These are phyloP conservation scores for Epirrita christyi DNA, from an alignment of 2,888 invertebrate genomes.

Conservation along the genomic window DNA sequence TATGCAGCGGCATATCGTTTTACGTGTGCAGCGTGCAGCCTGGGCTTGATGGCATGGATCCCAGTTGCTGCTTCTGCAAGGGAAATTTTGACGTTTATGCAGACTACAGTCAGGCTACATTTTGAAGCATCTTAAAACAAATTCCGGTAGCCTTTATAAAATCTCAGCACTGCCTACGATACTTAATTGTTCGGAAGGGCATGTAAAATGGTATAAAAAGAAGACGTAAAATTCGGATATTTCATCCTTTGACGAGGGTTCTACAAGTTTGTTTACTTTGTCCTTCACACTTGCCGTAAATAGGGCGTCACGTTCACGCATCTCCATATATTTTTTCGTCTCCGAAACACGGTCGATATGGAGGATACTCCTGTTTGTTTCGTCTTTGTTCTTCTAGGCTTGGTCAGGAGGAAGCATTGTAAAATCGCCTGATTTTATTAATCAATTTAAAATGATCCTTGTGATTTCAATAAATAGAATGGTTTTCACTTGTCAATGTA, in stretches of 20 bases:
- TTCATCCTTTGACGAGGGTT: conserved; percentile 34
- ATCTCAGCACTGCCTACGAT: conserved; percentile 4
- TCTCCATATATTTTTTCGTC: conserved; percentile 22
- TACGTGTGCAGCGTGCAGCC: too few relatives aligned
- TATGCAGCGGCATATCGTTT: too few relatives aligned
- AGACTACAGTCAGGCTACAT: too few relatives aligned
- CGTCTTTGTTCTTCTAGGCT: conserved; percentile 1
- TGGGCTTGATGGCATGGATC: too few relatives aligned
- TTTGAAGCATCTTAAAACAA: neutral
- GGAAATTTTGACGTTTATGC: too few relatives aligned
- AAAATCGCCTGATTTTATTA: too few relatives aligned
- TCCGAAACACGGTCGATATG: conserved; percentile 1
- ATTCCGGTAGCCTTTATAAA: conserved; percentile 14
- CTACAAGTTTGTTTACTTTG: conserved; percentile 40
- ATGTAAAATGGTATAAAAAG: conserved; percentile 26
- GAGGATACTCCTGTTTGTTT: neutral
- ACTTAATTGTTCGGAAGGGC: conserved; percentile 27
- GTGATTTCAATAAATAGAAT: too few relatives aligned
- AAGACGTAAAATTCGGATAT: conserved; percentile 34
- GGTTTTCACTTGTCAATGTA: too few relatives aligned
- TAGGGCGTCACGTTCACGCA: conserved; percentile 26
- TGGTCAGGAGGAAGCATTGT: too few relatives aligned
- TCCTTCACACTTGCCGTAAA: conserved; percentile 33
- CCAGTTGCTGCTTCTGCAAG: too few relatives aligned
- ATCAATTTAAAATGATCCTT: too few relatives aligned